Evolutionary conservation across 2,113 vertebrate species (phyloP).

Genomic region (Noctilio leporinus): DNA sequence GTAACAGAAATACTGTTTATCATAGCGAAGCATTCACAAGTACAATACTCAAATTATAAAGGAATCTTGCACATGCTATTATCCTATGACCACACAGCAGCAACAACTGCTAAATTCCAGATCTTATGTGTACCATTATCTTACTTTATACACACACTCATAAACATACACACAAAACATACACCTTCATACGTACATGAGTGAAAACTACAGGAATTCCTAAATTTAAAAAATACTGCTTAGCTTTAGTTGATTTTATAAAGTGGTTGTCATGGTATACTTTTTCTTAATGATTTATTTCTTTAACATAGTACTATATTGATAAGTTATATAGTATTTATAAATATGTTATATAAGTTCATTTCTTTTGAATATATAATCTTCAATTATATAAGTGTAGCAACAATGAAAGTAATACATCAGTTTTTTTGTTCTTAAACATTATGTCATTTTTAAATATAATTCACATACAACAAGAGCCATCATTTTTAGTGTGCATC

Average conservation of each 20-base stretch:
- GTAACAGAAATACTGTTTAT: background rate
- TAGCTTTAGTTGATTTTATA: background rate
- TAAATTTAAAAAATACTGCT: background rate
- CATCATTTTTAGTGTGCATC: background rate
- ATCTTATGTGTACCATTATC: background rate
- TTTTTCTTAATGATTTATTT: background rate
- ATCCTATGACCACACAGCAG: background rate
- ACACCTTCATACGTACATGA: fast-evolving
- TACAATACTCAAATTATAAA: background rate
- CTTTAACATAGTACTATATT: background rate
- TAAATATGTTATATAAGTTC: no score
- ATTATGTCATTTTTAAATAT: background rate
- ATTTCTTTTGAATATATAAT: background rate
- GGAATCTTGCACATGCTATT: background rate
- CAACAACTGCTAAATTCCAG: background rate
- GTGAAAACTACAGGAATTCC: background rate
- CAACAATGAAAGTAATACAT: background rate
- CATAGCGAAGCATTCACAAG: background rate
- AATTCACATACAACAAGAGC: background rate
- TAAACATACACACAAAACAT: fast-evolving
- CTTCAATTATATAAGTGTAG: background rate
- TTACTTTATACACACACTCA: background rate
- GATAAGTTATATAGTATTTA: no score
- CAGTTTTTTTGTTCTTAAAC: background rate
- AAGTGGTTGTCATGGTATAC: background rate